phyloP scores from a whole-genome alignment of 2,113 vertebrate species.

The Python bivittatus region DNA sequence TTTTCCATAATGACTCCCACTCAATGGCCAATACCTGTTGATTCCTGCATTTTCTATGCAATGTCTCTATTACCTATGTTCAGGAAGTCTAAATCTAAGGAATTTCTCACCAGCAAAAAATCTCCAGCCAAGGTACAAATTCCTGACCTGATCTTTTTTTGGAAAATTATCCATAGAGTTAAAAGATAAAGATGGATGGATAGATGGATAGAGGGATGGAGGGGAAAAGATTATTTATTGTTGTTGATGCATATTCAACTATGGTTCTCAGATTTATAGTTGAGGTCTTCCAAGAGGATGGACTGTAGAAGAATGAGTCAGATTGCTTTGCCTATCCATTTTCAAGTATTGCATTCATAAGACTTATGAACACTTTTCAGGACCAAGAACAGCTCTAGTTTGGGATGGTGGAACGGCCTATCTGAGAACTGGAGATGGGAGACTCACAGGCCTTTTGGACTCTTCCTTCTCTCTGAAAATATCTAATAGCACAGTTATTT shows the following conservation, averaged over 20 bases:
- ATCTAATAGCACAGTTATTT: neutral
- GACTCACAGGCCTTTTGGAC: neutral
- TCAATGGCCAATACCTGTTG: neutral
- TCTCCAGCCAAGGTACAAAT: neutral
- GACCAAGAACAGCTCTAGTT: neutral
- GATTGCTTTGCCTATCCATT: neutral
- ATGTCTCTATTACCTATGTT: neutral
- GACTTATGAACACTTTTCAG: neutral
- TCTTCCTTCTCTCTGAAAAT: neutral
- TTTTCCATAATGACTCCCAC: neutral
- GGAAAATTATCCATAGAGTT: neutral
- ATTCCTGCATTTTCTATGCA: neutral
- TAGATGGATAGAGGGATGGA: neutral
- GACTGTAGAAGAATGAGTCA: too few relatives aligned
- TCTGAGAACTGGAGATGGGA: neutral
- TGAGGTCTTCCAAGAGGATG: neutral
- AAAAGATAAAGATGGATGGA: neutral
- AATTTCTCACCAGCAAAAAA: neutral
- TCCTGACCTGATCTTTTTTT: neutral
- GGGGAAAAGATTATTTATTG: neutral
- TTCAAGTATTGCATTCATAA: neutral
- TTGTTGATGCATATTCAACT: neutral
- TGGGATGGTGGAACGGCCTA: neutral
- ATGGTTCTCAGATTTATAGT: neutral
- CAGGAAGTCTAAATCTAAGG: neutral